Evolutionary conservation across 2,113 vertebrate species (phyloP).

Genomic region (Rhinopomastus cyanomelas): DNA sequence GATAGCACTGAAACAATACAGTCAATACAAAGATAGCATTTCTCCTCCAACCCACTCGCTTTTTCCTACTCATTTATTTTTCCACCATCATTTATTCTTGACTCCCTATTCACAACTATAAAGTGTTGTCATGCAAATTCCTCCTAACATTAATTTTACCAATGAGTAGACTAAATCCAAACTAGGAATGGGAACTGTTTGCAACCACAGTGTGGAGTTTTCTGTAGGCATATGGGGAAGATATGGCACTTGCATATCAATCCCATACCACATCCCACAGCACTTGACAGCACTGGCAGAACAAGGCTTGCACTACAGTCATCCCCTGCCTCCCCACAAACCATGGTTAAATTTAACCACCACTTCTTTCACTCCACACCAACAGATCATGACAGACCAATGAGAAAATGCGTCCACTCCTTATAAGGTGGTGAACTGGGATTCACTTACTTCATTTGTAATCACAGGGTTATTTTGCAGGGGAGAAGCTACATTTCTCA

Average conservation of each 20-base stretch:
- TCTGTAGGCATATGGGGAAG: rapidly evolving
- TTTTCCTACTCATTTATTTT: slow-evolving; percentile 2
- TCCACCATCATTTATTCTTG: slow-evolving; percentile 20
- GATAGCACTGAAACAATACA: slow-evolving; percentile 26
- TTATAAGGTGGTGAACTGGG: rapidly evolving
- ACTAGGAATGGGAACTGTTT: neutral
- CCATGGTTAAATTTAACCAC: neutral
- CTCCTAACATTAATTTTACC: neutral
- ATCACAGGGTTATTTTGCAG: neutral
- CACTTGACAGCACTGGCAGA: neutral
- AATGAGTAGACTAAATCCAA: neutral
- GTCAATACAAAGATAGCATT: neutral
- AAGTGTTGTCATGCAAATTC: neutral
- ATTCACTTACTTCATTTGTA: neutral
- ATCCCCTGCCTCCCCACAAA: neutral
- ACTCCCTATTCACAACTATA: neutral
- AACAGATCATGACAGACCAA: neutral
- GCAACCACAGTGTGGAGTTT: neutral
- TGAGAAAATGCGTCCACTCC: neutral
- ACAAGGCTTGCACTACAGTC: neutral
- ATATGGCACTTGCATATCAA: neutral
- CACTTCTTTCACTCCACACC: neutral
- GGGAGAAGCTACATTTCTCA: neutral
- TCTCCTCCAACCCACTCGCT: neutral
- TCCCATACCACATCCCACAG: rapidly evolving